A percentile compares a stretch with the other conserved stretches of the same genome.
Conservation (phyloP, 2,888 invertebrate genomes). For the Sisyra terminalis region DNA sequence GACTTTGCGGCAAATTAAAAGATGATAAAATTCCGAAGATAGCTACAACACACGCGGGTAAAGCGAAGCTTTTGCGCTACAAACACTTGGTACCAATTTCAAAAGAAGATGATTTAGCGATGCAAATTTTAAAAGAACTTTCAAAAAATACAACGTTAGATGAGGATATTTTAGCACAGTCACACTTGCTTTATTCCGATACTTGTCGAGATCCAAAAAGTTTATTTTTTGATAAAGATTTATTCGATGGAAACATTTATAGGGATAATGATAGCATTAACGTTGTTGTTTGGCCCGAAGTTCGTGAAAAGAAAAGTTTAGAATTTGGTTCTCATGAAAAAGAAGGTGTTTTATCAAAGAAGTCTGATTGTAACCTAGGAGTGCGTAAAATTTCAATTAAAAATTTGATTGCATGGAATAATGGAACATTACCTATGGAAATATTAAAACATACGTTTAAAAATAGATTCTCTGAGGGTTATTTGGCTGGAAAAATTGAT, state of each 20-base stretch:
- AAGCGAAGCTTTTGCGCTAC: slow-evolving; percentile 19
- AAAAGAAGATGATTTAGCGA: slow-evolving; percentile 13
- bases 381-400: neutral
- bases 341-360: slow-evolving; percentile 10
- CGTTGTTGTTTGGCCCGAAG: slow-evolving; percentile 6
- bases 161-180: slow-evolving; percentile 13
- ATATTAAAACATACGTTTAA: slow-evolving; percentile 34
- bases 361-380: slow-evolving; percentile 16
- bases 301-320: slow-evolving; percentile 3
- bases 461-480: slow-evolving; percentile 25
- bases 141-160: slow-evolving; percentile 12
- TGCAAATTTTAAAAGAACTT: slow-evolving; percentile 14
- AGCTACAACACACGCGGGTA: slow-evolving; percentile 16
- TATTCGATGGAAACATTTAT: slow-evolving; percentile 18
- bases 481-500: slow-evolving; percentile 19
- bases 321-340: slow-evolving; percentile 5
- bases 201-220: slow-evolving; percentile 19
- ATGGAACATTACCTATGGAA: slow-evolving; percentile 25
- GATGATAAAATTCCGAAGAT: slow-evolving; percentile 18
- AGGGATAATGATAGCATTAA: slow-evolving; percentile 9
- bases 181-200: slow-evolving; percentile 17
- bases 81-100: slow-evolving; percentile 19
- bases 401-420: slow-evolving; percentile 32
- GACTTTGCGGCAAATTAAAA: slow-evolving; percentile 21
- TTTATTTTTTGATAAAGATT: slow-evolving; percentile 19